Base-by-base conservation (phyloP, 2,113 vertebrate species). In the Chaenocephalus aceratus region DNA sequence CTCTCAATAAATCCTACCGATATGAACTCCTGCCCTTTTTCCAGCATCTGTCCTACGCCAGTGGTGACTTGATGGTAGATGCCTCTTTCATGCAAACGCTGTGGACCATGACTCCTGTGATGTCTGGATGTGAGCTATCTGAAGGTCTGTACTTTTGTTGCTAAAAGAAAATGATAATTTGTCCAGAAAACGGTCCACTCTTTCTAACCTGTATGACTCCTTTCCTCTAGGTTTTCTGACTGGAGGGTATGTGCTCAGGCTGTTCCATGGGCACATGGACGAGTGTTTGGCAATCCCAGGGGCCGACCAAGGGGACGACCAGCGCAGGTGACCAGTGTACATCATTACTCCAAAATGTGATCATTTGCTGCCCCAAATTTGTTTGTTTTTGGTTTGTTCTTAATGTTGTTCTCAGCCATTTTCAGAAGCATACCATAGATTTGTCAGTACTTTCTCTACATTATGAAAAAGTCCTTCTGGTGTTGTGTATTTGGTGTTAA, bases 81-180 rank as follows among this genome's bases (percentile, higher is more conserved):
- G 97, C 97, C 9, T 98, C 97, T 73, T 98, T 98, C 94, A 97
- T 97, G 97, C 97, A 98, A 92, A 98, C 97, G 0, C 94, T 98
- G 63, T 98, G 97, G 97, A 98, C 96, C 64, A 97, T 98, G 96
- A 97, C 96, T 44, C 97, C 97, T 13, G 97, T 97, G 79, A 97
- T 96, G 83, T 98, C 97, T 1, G 94, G 96, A 54, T 97, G 97
- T 49, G 97, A 98, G 79, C 89, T 96, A 0, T 95, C 94, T 82
- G 97, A 98, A 91, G 97, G 97, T 97, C 9, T 16, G 36, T 76
- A 7, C 59, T 65, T 30, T 48, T 69, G 0, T 53, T 60, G 2
- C 15, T 44, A 36, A 36, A 53, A 72, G 14, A 41, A 6, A 60
- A 1, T 4, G 18, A 1, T 13, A 3, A 58, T 75, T 65, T 18